Evolutionary conservation across 2,113 vertebrate genomes (phyloP), one percentile per base, ranked within the genome.

Genomic region (Sander lucioperca): DNA sequence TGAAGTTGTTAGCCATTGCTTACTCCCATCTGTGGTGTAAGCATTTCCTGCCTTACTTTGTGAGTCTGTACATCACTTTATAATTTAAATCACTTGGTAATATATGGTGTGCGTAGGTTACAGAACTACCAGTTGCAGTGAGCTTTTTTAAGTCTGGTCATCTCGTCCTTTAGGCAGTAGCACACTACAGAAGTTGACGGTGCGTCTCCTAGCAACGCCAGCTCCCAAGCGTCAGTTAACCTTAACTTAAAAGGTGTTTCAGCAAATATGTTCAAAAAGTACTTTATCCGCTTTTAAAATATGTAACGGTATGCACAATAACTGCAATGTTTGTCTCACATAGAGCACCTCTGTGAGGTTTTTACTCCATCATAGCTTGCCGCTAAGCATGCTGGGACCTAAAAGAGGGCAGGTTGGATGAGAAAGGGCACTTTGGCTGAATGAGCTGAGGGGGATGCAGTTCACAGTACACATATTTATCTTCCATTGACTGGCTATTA

Each of bases 401-500:
- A 19, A 36, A 63, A 56, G 59, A 66, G 19, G 23, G 54, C 27
- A 43, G 16, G 47, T n/a, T 43, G 19, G 51, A 74, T 64, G 50
- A 82, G 51, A 62, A 73, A 72, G 64, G 50, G 11, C 5, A 27
- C 56, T 73, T 56, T 54, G 57, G 45, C 77, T 64, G 51, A 74
- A 77, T 76, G 39, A 84, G 43, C n/a, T 62, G 45, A 58, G 50
- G 56, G 62, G 25, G 62, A 70, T 56, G 21, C 56, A 12, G 59
- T 66, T 64, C 68, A 72, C 15, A 58, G 33, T 59, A 25, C 56
- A 61, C n/a, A 15, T 58, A 79, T 76, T 89, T 74, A 58, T 36
- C 77, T 77, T 77, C 65, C 21, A 50, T 51, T 71, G 70, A 64
- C 63, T 77, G 1, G 5, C 30, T 33, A 68, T 89, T 86, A 75